Evolutionary conservation across 2,113 vertebrate species (phyloP).

Genomic region (Glareola pratincola): DNA sequence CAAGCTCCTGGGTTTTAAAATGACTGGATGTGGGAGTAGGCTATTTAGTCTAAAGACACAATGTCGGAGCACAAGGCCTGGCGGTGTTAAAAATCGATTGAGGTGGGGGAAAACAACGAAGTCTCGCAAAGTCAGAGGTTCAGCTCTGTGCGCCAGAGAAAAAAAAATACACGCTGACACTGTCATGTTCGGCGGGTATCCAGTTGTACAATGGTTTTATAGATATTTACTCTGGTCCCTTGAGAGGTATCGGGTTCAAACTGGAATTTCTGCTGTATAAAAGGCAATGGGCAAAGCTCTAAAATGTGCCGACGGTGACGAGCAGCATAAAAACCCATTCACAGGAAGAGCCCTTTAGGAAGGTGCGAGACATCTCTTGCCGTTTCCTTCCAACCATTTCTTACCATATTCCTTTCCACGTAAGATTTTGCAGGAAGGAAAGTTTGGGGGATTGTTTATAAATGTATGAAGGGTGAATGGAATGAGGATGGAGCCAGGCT

Average conservation of each 20-base stretch:
- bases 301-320: background rate
- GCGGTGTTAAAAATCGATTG: background rate
- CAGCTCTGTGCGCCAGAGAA: background rate
- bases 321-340: background rate
- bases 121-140: background rate
- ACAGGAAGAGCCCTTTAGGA: background rate
- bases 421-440: background rate
- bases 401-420: background rate
- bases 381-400: fast-evolving
- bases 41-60: background rate
- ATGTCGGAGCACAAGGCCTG: background rate
- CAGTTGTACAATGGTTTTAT: background rate
- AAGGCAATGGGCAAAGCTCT: background rate
- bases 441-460: background rate
- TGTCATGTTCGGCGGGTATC: background rate
- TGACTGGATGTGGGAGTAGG: background rate
- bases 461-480: no score
- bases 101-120: background rate
- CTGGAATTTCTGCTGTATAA: background rate
- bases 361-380: background rate
- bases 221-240: background rate
- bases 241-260: background rate
- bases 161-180: background rate
- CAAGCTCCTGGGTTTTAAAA: background rate
- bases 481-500: no score